phyloP scores from a whole-genome alignment of 2,888 invertebrate species.

The Aricia artaxerxes region DNA sequence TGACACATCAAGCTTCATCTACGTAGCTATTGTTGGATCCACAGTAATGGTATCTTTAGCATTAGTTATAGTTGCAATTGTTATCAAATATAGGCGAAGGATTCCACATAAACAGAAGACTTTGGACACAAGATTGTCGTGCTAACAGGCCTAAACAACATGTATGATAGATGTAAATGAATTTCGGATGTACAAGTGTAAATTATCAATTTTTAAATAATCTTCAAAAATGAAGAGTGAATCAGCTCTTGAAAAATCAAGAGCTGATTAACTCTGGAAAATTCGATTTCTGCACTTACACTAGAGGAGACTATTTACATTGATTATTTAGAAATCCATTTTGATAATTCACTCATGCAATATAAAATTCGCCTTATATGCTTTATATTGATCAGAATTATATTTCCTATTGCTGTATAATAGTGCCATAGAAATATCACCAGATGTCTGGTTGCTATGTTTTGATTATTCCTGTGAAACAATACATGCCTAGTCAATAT shows the following conservation, averaged over 20 bases:
- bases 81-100: constrained; percentile 34
- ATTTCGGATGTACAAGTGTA: not conserved
- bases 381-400: constrained; percentile 57
- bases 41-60: constrained; percentile 53
- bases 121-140: constrained; percentile 24
- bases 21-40: constrained; percentile 57
- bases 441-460: constrained; percentile 26
- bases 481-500: constrained; percentile 61
- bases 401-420: constrained; percentile 64
- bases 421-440: constrained; percentile 65
- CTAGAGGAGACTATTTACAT: not conserved
- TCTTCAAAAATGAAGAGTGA: not conserved
- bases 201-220: not conserved
- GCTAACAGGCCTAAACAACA: constrained; percentile 29
- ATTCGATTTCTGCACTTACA: constrained; percentile 5
- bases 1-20: constrained; percentile 49
- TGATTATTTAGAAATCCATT: not conserved
- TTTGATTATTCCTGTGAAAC: constrained; percentile 30
- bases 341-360: constrained; percentile 42
- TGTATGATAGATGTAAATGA: not conserved
- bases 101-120: constrained; percentile 32
- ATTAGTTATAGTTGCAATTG: constrained; percentile 46
- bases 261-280: not conserved
- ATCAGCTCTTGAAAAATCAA: too few species aligned
- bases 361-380: constrained; percentile 60